These are phyloP conservation scores for Spermophilus dauricus DNA, from an alignment of 2,113 vertebrate species.

Conservation along the genomic window DNA sequence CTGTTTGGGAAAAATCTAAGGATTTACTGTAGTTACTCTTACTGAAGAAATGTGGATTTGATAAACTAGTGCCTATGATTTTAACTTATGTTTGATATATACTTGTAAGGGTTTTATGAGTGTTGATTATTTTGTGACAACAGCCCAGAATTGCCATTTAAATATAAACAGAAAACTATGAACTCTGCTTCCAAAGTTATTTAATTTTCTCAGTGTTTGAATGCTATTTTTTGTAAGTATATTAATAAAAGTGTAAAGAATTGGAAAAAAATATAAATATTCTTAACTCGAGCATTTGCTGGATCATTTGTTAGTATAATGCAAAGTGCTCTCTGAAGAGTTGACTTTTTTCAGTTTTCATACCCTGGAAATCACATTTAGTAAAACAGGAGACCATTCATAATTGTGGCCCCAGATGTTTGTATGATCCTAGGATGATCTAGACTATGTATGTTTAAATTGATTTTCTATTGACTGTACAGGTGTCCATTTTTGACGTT, in stretches of 20 bases:
- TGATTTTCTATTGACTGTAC: conserved; percentile 67
- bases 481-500: conserved; percentile 75
- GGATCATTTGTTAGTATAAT: conserved; percentile 84
- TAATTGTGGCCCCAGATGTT: conserved; percentile 76
- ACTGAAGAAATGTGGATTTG: conserved; percentile 90
- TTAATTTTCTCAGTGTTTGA: conserved; percentile 91
- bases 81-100: conserved; percentile 90
- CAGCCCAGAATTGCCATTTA: conserved; percentile 91
- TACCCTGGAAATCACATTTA: conserved; percentile 82
- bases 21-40: conserved; percentile 87
- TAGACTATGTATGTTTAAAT: conserved; percentile 75
- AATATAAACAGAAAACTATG: conserved; percentile 91
- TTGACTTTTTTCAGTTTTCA: conserved; percentile 81
- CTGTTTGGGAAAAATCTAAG: conserved; percentile 88
- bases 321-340: conserved; percentile 69
- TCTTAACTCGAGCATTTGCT: conserved; percentile 89
- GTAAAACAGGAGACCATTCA: conserved; percentile 82
- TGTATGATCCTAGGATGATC: conserved; percentile 69
- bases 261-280: conserved; percentile 91
- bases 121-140: conserved; percentile 94
- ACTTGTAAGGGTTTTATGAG: conserved; percentile 89
- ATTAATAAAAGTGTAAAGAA: conserved; percentile 90
- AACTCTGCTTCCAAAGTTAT: conserved; percentile 92
- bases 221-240: conserved; percentile 92
- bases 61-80: conserved; percentile 99